Base-by-base conservation (phyloP, 2,797 vertebrate genomes). In the Microchirus variegatus region DNA sequence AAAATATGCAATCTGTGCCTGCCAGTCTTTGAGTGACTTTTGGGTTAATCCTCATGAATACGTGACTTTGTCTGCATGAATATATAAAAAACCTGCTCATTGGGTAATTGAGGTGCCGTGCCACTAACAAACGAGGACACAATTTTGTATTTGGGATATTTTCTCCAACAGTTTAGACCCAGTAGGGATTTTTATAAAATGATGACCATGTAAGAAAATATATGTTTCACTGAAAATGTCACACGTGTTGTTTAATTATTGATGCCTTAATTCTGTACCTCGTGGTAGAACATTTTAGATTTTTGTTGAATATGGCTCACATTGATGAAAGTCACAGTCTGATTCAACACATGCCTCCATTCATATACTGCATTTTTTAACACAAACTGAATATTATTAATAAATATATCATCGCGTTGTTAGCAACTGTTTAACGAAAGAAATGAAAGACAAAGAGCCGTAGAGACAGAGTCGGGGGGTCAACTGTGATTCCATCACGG, bases 1-100 rank as follows among this genome's bases (percentile, higher is more conserved):
- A 91, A 93, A 93, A 93, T 92, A 93, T 92, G 90, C 92, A 92
- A 91, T 92, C 90, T 92, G 89, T 85, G 84, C 82, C 90, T 93
- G 89, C 87, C 91, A 93, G 90, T 93, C 91, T 90, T 89, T 85
- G 83, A 89, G 89, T 58, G 87, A 91, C 81, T 91, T 91, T 87
- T 88, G 88, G 90, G 89, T 92, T 94, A 94, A 94, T 94, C 92
- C 92, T 94, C 92, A 93, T 93, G 92, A 94, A 94, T 93, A 92
- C 87, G 85, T 92, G 90, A 93, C 92, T 94, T 93, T 93, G 90
- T 93, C 90, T 87, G 86, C 91, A 92, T 94, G 92, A 94, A 94
- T 94, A 94, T 93, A 93, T 94, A 92, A 92, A 92, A 92, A 92
- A 91, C 90, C 89, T 91, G 88, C 90, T 92, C 90, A 81, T 89